Percentiles rank a stretch among this genome's conserved stretches.
These are phyloP conservation scores for Lacerta agilis DNA, from an alignment of 2,797 vertebrate genomes.

Conservation along the genomic window DNA sequence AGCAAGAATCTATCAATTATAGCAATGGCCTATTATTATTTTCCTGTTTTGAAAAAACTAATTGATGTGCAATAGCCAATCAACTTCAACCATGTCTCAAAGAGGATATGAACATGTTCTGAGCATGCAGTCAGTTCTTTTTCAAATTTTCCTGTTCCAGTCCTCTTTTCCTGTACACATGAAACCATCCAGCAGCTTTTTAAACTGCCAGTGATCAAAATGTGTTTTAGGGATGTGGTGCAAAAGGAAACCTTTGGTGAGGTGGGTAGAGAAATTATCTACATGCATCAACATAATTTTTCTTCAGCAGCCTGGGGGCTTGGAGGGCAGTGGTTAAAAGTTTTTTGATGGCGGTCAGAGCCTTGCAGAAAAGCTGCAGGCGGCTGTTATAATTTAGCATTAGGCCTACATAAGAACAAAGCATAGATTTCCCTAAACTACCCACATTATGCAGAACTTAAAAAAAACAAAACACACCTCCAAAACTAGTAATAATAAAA, in stretches of 20 bases:
- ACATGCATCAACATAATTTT: neutral
- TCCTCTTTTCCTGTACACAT: neutral
- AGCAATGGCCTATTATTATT: slow-evolving; percentile 57
- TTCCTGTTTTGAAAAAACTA: slow-evolving; percentile 52
- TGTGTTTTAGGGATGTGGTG: neutral
- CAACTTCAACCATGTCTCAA: slow-evolving; percentile 64
- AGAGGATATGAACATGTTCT: neutral
- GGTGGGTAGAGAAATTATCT: neutral
- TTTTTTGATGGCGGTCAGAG: slow-evolving; percentile 50
- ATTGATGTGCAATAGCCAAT: slow-evolving; percentile 80
- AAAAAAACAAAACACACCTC: slow-evolving; percentile 64
- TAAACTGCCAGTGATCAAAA: neutral
- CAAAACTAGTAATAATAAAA: slow-evolving; percentile 53
- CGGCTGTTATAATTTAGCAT: slow-evolving; percentile 81
- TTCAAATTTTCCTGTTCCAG: neutral
- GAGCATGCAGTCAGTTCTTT: neutral
- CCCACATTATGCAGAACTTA: slow-evolving; percentile 72
- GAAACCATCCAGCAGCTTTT: neutral
- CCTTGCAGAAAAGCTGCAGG: slow-evolving; percentile 85
- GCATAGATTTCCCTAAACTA: slow-evolving; percentile 67
- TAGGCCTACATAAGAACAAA: slow-evolving; percentile 71
- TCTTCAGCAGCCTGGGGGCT: neutral
- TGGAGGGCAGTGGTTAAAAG: neutral
- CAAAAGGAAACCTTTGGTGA: neutral
- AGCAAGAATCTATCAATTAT: slow-evolving; percentile 61